Evolutionary conservation across 2,888 invertebrate genomes (phyloP).

Genomic region (Drosophila quinaria): DNA sequence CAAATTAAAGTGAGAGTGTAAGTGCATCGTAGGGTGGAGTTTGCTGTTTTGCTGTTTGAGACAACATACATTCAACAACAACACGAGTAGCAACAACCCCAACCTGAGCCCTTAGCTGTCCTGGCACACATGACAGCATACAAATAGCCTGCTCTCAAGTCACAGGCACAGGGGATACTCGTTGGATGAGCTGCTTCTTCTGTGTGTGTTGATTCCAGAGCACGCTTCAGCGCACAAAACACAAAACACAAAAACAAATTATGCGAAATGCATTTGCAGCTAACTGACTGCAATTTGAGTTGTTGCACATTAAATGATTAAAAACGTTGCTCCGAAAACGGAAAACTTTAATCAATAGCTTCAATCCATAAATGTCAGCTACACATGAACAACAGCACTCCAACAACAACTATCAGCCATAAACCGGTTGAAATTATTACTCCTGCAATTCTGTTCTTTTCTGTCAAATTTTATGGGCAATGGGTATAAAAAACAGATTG

Average conservation of each 20-base stretch:
- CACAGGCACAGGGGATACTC: conserved; percentile 16
- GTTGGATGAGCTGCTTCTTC: not conserved
- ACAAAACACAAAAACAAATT: conserved; percentile 68
- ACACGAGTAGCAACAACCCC: conserved; percentile 13
- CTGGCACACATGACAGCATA: conserved; percentile 52
- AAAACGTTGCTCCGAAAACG: conserved; percentile 30
- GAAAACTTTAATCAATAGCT: conserved; percentile 19
- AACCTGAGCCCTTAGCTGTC: conserved; percentile 13
- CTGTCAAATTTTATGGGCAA: conserved; percentile 18
- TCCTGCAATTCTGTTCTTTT: conserved; percentile 4
- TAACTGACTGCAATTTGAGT: conserved; percentile 45
- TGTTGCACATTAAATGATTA: conserved; percentile 72
- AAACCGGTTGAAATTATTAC: not conserved
- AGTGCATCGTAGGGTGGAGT: conserved; percentile 50
- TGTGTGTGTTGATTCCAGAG: conserved; percentile 42
- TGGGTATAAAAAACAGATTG: conserved; percentile 56
- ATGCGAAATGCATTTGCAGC: conserved; percentile 75
- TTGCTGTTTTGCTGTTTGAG: conserved; percentile 36
- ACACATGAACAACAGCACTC: not conserved
- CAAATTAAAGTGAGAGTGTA: conserved; percentile 78
- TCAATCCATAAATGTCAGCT: conserved; percentile 29
- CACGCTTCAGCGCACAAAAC: conserved; percentile 69
- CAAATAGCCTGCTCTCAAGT: conserved; percentile 45
- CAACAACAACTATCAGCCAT: not conserved
- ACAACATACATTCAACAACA: conserved; percentile 27